Conservation (phyloP, 2,797 vertebrate species). For the Poeciliopsis infans region DNA sequence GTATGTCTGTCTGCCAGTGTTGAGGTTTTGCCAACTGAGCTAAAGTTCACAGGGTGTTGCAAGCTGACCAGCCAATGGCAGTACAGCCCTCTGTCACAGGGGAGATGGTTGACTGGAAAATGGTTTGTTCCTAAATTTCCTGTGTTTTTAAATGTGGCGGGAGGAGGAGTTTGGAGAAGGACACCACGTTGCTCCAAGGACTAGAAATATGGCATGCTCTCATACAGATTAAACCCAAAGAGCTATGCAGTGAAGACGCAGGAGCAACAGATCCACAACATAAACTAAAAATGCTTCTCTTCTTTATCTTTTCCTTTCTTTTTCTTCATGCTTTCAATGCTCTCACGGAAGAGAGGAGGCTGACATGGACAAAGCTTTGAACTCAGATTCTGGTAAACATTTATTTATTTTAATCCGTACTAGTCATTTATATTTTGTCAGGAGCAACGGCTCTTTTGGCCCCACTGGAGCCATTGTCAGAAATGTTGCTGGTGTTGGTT, state of each 20-base stretch:
- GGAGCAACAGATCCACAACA: constrained; percentile 15
- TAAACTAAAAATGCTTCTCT: constrained; percentile 33
- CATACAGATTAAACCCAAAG: constrained; percentile 24
- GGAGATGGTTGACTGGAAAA: constrained; percentile 42
- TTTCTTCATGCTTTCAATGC: constrained; percentile 61
- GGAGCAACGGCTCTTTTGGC: constrained; percentile 17
- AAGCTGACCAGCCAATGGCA: constrained; percentile 54
- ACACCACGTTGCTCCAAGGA: constrained; percentile 23
- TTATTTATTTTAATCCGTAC: constrained; percentile 25
- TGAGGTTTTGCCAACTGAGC: constrained; percentile 60
- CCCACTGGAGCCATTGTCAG: constrained; percentile 48
- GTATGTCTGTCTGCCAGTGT: constrained; percentile 8
- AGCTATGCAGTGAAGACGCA: constrained; percentile 16
- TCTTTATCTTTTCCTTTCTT: constrained; percentile 49
- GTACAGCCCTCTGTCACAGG: constrained; percentile 36
- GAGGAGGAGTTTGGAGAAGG: constrained; percentile 28
- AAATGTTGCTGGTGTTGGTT: constrained; percentile 49
- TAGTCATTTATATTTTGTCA: constrained; percentile 5
- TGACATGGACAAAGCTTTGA: constrained; percentile 75
- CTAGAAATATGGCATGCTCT: constrained; percentile 33
- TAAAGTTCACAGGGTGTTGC: constrained; percentile 64
- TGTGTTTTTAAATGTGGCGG: constrained; percentile 37
- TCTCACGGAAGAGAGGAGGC: constrained; percentile 72
- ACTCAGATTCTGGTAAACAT: constrained; percentile 77
- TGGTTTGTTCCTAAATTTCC: constrained; percentile 33